A percentile compares a stretch with the other conserved stretches of the same genome.
These are phyloP conservation scores for Pampus argenteus DNA, from an alignment of 2,797 vertebrate species.

Conservation along the genomic window DNA sequence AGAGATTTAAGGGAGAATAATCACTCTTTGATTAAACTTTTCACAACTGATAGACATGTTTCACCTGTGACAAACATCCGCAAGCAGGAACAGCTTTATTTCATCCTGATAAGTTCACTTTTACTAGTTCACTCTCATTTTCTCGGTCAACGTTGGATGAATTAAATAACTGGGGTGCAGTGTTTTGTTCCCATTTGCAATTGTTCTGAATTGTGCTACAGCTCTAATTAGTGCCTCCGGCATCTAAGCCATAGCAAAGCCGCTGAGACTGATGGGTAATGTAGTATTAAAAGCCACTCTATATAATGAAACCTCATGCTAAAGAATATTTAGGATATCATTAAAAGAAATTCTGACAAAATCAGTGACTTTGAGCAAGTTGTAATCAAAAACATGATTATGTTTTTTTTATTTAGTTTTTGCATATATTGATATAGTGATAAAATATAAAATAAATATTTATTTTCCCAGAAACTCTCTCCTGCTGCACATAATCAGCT, in stretches of 20 bases:
- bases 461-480: background rate
- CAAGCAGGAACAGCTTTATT: background rate
- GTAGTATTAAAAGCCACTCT: background rate
- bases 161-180: background rate
- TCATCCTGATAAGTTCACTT: background rate
- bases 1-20: background rate
- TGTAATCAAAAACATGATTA: too few species aligned
- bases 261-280: background rate
- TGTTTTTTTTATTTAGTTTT: background rate
- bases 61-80: too few species aligned
- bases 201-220: background rate
- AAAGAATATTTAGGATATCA: background rate
- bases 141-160: background rate
- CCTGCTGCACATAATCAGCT: conserved; percentile 4
- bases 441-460: background rate
- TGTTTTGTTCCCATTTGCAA: background rate
- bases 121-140: background rate
- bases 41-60: background rate
- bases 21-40: background rate
- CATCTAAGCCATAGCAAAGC: background rate
- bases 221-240: conserved; percentile 14
- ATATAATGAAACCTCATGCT: background rate
- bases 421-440: background rate
- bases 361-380: too few species aligned
- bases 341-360: background rate